phyloP scores from a whole-genome alignment of 2,888 invertebrate genomes.

The Oscheius onirici region DNA sequence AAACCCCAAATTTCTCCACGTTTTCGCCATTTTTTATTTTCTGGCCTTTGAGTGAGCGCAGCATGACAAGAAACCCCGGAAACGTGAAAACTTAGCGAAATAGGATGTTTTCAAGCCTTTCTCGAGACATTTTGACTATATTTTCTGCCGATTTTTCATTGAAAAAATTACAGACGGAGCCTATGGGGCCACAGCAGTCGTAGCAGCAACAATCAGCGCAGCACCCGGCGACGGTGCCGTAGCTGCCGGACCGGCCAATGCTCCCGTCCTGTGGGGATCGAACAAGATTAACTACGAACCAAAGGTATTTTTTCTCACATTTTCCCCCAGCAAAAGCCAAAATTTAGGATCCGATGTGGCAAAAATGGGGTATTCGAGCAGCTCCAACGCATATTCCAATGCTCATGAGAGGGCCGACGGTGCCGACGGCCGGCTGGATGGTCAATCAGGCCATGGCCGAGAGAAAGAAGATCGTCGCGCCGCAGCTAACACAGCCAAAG shows the following conservation, averaged over 20 bases:
- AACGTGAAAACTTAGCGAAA: too few relatives aligned
- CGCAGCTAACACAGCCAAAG: slow-evolving; percentile 31
- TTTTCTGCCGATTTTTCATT: background rate
- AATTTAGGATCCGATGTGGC: slow-evolving; percentile 50
- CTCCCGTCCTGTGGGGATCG: slow-evolving; percentile 61
- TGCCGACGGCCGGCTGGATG: slow-evolving; percentile 46
- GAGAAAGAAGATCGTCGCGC: slow-evolving; percentile 54
- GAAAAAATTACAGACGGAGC: background rate
- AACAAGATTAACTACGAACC: slow-evolving; percentile 47
- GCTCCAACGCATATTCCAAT: slow-evolving; percentile 43
- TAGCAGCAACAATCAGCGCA: background rate
- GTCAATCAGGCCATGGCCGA: slow-evolving; percentile 54
- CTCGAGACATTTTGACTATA: too few relatives aligned
- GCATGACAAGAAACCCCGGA: too few relatives aligned
- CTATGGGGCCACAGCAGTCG: slow-evolving; percentile 10
- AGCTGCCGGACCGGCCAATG: slow-evolving; percentile 28
- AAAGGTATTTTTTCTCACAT: slow-evolving; percentile 35
- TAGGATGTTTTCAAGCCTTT: too few relatives aligned
- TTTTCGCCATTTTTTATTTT: too few relatives aligned
- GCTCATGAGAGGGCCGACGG: slow-evolving; percentile 3
- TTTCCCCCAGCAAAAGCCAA: too few relatives aligned
- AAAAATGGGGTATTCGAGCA: slow-evolving; percentile 50
- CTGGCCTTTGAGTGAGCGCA: too few relatives aligned
- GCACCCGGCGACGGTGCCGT: slow-evolving; percentile 1
- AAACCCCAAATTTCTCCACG: too few relatives aligned